Evolutionary conservation across 2,888 invertebrate species (phyloP).

Genomic region (Philereme transversata): DNA sequence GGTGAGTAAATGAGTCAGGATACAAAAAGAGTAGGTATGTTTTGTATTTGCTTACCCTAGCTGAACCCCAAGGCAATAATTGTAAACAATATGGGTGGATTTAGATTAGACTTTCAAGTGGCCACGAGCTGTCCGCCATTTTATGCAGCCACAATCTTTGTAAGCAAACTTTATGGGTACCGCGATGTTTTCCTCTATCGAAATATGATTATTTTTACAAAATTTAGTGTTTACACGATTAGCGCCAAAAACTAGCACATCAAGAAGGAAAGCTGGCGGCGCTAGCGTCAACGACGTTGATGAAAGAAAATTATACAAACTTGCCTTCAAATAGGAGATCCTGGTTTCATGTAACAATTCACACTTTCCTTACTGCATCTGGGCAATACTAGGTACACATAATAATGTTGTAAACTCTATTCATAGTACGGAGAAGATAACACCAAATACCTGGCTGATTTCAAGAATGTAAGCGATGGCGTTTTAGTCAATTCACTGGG

Average conservation of each 20-base stretch:
- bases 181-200: too few species aligned
- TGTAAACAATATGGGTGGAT: neutral
- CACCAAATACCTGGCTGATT: conserved; percentile 41
- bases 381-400: neutral
- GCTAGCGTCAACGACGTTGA: conserved; percentile 66
- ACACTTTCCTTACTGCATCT: conserved; percentile 20
- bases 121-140: conserved; percentile 42
- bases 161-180: too few species aligned
- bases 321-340: conserved; percentile 28
- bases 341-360: conserved; percentile 34
- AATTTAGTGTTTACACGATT: conserved; percentile 6
- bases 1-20: too few species aligned
- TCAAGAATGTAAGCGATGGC: conserved; percentile 62
- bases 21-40: too few species aligned
- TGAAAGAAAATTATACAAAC: conserved; percentile 24
- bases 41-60: too few species aligned
- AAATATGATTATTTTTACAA: neutral
- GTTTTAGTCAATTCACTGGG: conserved; percentile 65
- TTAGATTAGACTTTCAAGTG: neutral
- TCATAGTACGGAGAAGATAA: conserved; percentile 1
- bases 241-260: conserved; percentile 25
- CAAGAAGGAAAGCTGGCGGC: conserved; percentile 60
- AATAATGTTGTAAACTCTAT: neutral
- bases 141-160: neutral
- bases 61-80: too few species aligned